A percentile compares a stretch with the other conserved stretches of the same genome.
Conservation (phyloP, 2,113 vertebrate species). For the Pelecanus crispus region DNA sequence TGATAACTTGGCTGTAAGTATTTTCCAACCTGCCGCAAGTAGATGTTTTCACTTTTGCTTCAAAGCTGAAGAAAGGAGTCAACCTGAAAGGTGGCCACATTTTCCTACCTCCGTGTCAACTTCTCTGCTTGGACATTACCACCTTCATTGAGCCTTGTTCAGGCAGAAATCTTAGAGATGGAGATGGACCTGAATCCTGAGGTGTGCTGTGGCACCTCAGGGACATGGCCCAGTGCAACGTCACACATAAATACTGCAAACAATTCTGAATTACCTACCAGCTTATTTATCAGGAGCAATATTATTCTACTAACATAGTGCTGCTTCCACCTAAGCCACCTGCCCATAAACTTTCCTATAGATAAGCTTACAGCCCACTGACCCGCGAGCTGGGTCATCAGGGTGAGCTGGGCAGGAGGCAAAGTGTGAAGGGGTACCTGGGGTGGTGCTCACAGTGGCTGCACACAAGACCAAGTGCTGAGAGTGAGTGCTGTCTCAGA, state of each 20-base stretch:
- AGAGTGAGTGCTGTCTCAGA: background rate
- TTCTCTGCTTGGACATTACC: background rate
- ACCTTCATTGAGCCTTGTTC: background rate
- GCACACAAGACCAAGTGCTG: background rate
- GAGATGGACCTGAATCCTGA: background rate
- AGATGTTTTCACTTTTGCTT: background rate
- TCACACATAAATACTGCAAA: background rate
- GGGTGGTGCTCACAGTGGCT: background rate
- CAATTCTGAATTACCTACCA: background rate
- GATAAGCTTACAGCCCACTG: background rate
- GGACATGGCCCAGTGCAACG: background rate
- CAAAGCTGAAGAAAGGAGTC: background rate
- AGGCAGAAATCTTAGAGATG: background rate
- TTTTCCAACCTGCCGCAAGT: background rate
- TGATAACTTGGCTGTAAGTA: background rate
- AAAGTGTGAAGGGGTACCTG: background rate
- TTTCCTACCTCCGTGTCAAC: background rate
- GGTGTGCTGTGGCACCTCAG: background rate
- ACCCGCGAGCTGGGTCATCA: background rate
- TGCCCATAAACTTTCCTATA: too few species aligned
- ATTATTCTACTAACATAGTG: background rate
- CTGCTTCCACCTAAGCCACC: background rate
- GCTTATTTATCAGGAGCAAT: background rate
- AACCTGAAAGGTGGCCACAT: background rate
- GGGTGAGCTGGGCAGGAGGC: background rate